Percentiles rank a stretch among this genome's conserved stretches.
These are phyloP conservation scores for Mohoua ochrocephala DNA, from an alignment of 2,113 vertebrate genomes.

Conservation along the genomic window DNA sequence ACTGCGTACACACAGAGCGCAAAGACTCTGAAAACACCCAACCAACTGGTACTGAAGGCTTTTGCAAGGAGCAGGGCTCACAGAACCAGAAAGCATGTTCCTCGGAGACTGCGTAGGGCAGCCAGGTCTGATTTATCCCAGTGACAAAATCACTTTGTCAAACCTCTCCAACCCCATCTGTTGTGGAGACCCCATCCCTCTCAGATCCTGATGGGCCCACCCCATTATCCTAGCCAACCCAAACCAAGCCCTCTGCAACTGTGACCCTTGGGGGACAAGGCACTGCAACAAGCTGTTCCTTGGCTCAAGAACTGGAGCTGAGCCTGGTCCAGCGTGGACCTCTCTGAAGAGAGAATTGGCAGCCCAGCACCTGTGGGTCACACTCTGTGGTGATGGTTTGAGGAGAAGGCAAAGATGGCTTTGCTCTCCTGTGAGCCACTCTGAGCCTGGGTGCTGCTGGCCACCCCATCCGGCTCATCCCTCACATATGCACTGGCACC, in stretches of 20 bases:
- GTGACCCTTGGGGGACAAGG: neutral
- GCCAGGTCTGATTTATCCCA: neutral
- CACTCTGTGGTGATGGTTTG: neutral
- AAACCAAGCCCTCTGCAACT: neutral
- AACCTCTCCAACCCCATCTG: neutral
- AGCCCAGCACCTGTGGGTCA: neutral
- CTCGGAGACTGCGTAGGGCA: neutral
- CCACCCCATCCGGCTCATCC: neutral
- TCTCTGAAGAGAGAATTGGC: neutral
- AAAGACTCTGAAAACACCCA: neutral
- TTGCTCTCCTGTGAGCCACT: neutral
- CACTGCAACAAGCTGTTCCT: neutral
- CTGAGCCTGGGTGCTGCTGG: neutral
- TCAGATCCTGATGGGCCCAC: neutral
- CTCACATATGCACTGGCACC: accelerated
- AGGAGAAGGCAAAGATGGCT: neutral
- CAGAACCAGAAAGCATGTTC: neutral
- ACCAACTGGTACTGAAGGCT: neutral
- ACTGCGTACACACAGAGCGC: accelerated
- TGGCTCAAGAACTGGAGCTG: neutral
- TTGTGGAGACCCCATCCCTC: neutral
- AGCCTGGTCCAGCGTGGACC: neutral
- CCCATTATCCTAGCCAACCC: neutral
- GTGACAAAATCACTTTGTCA: neutral
- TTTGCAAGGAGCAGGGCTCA: neutral